Conservation (phyloP, 2,113 vertebrate species). For the Istiophorus platypterus region DNA sequence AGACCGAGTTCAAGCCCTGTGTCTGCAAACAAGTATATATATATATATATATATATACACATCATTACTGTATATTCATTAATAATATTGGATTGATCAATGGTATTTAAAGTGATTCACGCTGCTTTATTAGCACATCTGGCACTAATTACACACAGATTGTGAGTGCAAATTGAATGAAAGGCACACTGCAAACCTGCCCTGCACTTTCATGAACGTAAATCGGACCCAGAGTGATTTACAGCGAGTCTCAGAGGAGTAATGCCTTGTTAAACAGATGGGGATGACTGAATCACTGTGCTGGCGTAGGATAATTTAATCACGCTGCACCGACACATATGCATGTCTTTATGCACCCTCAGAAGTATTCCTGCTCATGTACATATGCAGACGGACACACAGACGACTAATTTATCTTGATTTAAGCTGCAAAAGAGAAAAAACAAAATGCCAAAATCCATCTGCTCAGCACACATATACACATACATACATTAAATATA, state of each 20-base stretch:
- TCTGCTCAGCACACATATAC: conserved; percentile 28
- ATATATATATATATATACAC: too few relatives aligned
- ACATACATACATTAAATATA: too few relatives aligned
- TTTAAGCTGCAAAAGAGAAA: conserved; percentile 9
- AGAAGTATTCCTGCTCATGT: neutral
- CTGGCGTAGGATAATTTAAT: conserved; percentile 62
- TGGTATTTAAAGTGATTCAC: neutral
- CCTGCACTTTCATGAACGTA: conserved; percentile 5
- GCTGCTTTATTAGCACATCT: conserved; percentile 1
- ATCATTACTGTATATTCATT: conserved; percentile 5
- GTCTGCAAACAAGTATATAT: too few relatives aligned
- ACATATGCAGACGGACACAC: neutral
- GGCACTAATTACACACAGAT: conserved; percentile 23
- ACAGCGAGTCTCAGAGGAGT: conserved; percentile 40
- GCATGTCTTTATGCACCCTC: neutral
- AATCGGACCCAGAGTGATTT: conserved; percentile 35
- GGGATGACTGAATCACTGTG: conserved; percentile 32
- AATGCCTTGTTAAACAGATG: conserved; percentile 58
- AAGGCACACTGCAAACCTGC: conserved; percentile 14
- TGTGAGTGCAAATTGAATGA: conserved; percentile 30
- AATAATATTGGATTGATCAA: neutral
- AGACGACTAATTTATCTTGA: conserved; percentile 8
- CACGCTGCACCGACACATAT: conserved; percentile 22
- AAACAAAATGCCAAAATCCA: conserved; percentile 13
- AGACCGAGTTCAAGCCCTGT: too few relatives aligned